phyloP scores from a whole-genome alignment of 2,113 vertebrate genomes.

The Entomyzon cyanotis region DNA sequence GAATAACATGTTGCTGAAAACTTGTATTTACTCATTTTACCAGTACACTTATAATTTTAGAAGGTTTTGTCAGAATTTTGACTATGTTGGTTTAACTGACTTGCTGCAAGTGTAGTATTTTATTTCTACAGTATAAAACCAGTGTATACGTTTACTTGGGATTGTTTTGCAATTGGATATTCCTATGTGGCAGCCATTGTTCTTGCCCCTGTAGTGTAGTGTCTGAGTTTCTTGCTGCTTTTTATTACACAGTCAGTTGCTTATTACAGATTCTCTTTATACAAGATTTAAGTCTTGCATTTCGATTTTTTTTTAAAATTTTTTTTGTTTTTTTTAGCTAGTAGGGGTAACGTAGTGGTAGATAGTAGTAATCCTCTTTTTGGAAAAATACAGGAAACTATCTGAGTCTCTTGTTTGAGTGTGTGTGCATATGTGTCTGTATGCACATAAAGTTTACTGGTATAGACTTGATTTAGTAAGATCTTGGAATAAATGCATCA shows the following conservation, averaged over 20 bases:
- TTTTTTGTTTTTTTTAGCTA: neutral
- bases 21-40: neutral
- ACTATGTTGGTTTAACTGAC: neutral
- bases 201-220: neutral
- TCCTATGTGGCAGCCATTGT: neutral
- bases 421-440: neutral
- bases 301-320: neutral
- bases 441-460: rapidly evolving
- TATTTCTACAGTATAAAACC: neutral
- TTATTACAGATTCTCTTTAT: neutral
- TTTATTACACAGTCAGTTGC: neutral
- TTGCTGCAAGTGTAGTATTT: neutral
- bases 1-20: neutral
- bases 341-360: neutral
- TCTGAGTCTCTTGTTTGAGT: neutral
- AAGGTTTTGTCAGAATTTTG: neutral
- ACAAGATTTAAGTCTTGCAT: neutral
- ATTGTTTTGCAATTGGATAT: neutral
- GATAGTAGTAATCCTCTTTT: neutral
- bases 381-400: neutral
- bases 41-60: neutral
- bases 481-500: neutral
- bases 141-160: neutral
- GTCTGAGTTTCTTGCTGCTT: neutral
- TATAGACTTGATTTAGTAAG: neutral